Evolutionary conservation across 1,140 invertebrate species (phyloP), one percentile per base, ranked within the genome.

Genomic region (Drosophila ogumai): DNA sequence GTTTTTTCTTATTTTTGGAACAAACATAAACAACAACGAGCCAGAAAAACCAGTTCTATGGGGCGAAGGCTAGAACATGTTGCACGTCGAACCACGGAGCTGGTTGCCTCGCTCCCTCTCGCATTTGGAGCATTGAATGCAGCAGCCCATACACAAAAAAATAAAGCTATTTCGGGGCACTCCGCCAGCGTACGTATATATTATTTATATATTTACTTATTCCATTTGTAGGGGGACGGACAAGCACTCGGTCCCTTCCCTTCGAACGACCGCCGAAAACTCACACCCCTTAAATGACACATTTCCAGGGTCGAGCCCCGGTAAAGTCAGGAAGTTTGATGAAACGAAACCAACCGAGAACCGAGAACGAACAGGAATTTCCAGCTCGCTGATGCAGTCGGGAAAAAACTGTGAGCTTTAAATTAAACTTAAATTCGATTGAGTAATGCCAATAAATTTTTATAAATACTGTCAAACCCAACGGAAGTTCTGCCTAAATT

Each of bases 1-100:
- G 31, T 25, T 44, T 34, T 52, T 63, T 79, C 64, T 87, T 88
- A 87, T 88, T 87, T 87, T 88, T 80, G 85, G 80, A 87, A 88
- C 68, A 87, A 87, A 87, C 67, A 87, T 82, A 79, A 87, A 79
- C 84, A 87, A 72, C 82, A 52, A 19, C 54, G 61, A 79, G 69
- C 63, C 67, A 69, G 50, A 80, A 77, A 67, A 46, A 60, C 59
- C 75, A 79, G 75, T 77, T 77, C 75, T 40, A 79, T 72, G 54
- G 38, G 52, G 69, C 68, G 52, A 72, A 72, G 69, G 68, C 75
- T 85, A 85, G 81, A 85, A 86, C 64, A 85, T 81, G 81, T 78
- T 82, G 80, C 80, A 82, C 75, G 47, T 72, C 68, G 65, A 38
- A 40, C 47, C 28, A 28, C 28, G 50, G 68, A 72, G 68, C 68